Conservation (phyloP, 2,113 vertebrate genomes). For the Macquaria australasica region DNA sequence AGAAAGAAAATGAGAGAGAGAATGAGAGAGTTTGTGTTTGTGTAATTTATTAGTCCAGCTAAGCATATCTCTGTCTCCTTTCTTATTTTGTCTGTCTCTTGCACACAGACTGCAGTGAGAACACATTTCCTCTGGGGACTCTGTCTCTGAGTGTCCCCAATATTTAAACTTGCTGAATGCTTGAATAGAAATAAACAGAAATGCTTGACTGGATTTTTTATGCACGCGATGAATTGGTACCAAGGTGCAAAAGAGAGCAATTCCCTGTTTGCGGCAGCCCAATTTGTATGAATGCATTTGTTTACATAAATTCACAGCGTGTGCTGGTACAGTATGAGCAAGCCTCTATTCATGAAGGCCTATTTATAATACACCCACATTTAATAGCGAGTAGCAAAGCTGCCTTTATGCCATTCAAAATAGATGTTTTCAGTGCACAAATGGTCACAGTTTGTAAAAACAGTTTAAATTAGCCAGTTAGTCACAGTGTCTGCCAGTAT, state of each 20-base stretch:
- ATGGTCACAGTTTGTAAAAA: constrained; percentile 35
- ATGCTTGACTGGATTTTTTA: constrained; percentile 55
- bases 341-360: constrained; percentile 38
- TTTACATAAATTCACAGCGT: constrained; percentile 48
- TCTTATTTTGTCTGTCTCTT: constrained; percentile 2
- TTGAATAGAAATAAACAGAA: constrained; percentile 16
- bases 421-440: constrained; percentile 31
- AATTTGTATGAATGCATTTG: constrained; percentile 50
- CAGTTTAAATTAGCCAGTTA: constrained; percentile 30
- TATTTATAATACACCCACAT: constrained; percentile 32
- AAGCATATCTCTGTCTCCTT: constrained; percentile 3
- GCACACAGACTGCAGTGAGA: constrained; percentile 2
- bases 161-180: constrained; percentile 40
- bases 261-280: constrained; percentile 17
- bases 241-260: constrained; percentile 33
- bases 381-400: constrained; percentile 32
- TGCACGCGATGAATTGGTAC: constrained; percentile 59
- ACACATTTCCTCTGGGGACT: constrained; percentile 20
- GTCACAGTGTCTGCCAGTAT: constrained; percentile 16
- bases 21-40: constrained; percentile 23
- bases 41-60: constrained; percentile 13
- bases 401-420: constrained; percentile 36
- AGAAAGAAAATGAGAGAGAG: neutral
- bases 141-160: constrained; percentile 23
- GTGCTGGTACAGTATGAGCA: constrained; percentile 37